A percentile compares a stretch with the other conserved stretches of the same genome.
phyloP scores from a whole-genome alignment of 1,140 invertebrate genomes.

The Micrasema minimum region DNA sequence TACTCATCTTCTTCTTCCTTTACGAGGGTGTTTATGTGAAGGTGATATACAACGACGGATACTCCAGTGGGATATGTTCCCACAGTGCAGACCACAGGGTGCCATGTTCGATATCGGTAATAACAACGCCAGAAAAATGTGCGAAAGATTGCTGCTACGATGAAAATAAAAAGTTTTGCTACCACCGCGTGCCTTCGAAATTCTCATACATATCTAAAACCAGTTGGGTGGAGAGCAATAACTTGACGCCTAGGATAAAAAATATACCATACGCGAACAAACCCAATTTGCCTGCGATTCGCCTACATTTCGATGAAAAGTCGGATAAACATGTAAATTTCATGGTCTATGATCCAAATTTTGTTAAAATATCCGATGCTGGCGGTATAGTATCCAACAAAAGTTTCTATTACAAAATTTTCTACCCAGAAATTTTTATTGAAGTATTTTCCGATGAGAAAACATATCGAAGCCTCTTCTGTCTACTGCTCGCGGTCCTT shows the following conservation, averaged over 20 bases:
- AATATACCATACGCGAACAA: slow-evolving; percentile 2
- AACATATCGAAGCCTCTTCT: slow-evolving; percentile 53
- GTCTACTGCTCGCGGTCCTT: slow-evolving; percentile 58
- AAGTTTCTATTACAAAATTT: slow-evolving; percentile 40
- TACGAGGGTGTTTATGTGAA: slow-evolving; percentile 22
- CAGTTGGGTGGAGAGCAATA: slow-evolving; percentile 12
- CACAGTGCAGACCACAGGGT: slow-evolving; percentile 28
- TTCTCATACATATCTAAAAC: slow-evolving; percentile 38
- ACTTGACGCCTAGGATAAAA: slow-evolving; percentile 22
- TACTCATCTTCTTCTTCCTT: slow-evolving; percentile 35
- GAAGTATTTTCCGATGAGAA: slow-evolving; percentile 40
- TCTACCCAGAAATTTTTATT: slow-evolving; percentile 42
- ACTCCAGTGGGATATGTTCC: slow-evolving; percentile 42
- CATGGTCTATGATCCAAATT: slow-evolving; percentile 35
- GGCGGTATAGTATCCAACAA: slow-evolving; percentile 5
- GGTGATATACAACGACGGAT: slow-evolving; percentile 13
- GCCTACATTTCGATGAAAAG: slow-evolving; percentile 35
- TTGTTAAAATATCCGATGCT: slow-evolving; percentile 3
- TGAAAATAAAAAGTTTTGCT: slow-evolving; percentile 37
- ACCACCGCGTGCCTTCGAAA: slow-evolving; percentile 43
- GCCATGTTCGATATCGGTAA: slow-evolving; percentile 24
- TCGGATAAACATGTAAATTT: slow-evolving; percentile 40
- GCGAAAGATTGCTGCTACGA: slow-evolving; percentile 43
- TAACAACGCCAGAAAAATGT: slow-evolving; percentile 2
- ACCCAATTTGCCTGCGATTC: slow-evolving; percentile 12